phyloP scores from a whole-genome alignment of 1,140 invertebrate species.

The Calycopis cecrops region DNA sequence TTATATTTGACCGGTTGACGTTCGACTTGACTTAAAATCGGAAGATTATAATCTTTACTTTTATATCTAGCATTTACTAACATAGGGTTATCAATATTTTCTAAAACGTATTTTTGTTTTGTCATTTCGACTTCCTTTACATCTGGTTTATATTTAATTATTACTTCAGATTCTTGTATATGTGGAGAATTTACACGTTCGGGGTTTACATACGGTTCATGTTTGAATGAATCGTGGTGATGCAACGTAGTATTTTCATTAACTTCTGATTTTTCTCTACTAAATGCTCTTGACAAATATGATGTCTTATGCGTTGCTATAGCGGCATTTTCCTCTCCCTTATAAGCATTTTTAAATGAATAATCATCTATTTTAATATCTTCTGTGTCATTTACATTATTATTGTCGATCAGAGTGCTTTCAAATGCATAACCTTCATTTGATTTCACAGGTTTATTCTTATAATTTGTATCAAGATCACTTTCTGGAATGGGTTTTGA shows the following conservation, averaged over 20 bases:
- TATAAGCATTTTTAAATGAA: too few relatives aligned
- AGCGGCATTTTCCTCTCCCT: too few relatives aligned
- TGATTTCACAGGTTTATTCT: background rate
- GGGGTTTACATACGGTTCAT: too few relatives aligned
- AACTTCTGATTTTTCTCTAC: too few relatives aligned
- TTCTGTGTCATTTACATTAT: background rate
- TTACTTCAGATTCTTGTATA: constrained; percentile 4
- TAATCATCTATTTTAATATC: too few relatives aligned
- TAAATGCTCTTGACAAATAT: too few relatives aligned
- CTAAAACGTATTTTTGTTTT: background rate
- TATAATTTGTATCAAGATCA: background rate
- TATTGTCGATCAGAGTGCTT: background rate
- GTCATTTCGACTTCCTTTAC: background rate
- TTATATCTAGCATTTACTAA: background rate
- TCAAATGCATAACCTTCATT: background rate
- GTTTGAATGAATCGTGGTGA: too few relatives aligned
- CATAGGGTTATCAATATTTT: background rate
- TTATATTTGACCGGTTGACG: background rate
- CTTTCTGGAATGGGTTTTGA: too few relatives aligned
- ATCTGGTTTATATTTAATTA: constrained; percentile 5
- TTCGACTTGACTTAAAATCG: too few relatives aligned
- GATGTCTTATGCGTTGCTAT: too few relatives aligned
- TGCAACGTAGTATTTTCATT: too few relatives aligned
- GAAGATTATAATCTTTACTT: background rate
- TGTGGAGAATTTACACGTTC: background rate